Base-by-base conservation (phyloP, 2,113 vertebrate genomes). In the Takifugu bimaculatus region DNA sequence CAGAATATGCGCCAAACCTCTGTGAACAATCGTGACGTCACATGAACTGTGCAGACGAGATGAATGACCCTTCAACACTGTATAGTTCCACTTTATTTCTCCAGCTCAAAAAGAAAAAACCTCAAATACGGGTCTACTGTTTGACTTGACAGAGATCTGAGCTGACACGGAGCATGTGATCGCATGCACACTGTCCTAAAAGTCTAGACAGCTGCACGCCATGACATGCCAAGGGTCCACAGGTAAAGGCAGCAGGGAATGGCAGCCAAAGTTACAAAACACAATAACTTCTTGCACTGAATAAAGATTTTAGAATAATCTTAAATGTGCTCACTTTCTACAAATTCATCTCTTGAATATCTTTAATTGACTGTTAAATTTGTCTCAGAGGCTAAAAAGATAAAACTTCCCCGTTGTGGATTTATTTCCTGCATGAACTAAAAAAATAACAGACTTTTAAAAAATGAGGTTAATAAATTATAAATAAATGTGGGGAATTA, bases 1-100 rank as follows among this genome's bases (percentile, higher is more conserved):
- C 71, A 45, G 47, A 70, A 71, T 48, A 55, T 55, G 63, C 57
- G 44, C 58, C 65, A 75, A 72, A 79, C 3, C 48, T 70, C 45
- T 47, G 52, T 63, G 74, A 78, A 71, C 48, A 63, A 39, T 13
- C 53, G 43, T 60, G 26, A 60, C 71, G 54, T 29, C 57, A 65
- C 47, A 67, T 80, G 65, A 68, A 72, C 65, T 49, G 54, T 42
- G 50, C 14, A 60, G 64, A 13, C 27, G 55, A 71, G 10, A 28
- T 4, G 26, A 57, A 62, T 65, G 49, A 70, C 45, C 48, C 13
- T n/a, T 14, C 5, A 63, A 35, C 44, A 47, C 4, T 13, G 9
- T 35, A 35, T 6, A 35, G 55, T 13, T 51, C 0, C 0, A 10
- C 10, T 55, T 25, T 53, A 14, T 32, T 20, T 1, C 15, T 26